phyloP scores from a whole-genome alignment of 2,113 vertebrate genomes.

The Sander vitreus region DNA sequence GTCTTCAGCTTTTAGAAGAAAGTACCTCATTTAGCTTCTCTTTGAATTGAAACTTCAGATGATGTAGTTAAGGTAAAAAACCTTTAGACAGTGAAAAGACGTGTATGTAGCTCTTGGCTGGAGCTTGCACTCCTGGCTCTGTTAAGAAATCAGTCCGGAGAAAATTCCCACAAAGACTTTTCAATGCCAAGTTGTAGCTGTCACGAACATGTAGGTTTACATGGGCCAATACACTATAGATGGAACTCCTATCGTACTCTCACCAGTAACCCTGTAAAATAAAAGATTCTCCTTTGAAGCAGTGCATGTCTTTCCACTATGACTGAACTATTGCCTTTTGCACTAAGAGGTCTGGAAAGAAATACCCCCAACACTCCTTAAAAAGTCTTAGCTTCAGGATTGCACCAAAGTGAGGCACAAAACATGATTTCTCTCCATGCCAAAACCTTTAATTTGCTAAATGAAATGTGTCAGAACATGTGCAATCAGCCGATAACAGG shows the following conservation, averaged over 20 bases:
- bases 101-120: constrained; percentile 45
- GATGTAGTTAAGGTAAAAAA: constrained; percentile 18
- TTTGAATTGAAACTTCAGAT: constrained; percentile 16
- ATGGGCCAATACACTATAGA: background rate
- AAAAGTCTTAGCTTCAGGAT: constrained; percentile 11
- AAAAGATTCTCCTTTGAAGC: background rate
- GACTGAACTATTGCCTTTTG: background rate
- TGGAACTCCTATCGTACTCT: constrained; percentile 1
- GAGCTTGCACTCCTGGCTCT: background rate
- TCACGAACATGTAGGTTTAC: constrained; percentile 34
- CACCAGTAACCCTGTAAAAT: background rate
- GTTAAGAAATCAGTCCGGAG: constrained; percentile 35
- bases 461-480: background rate
- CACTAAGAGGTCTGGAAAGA: background rate
- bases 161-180: constrained; percentile 32
- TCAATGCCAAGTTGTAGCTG: constrained; percentile 35
- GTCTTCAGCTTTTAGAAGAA: constrained; percentile 11
- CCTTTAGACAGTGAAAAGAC: constrained; percentile 21
- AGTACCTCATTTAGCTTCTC: background rate
- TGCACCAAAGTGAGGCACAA: constrained; percentile 2
- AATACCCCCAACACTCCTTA: background rate
- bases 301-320: background rate
- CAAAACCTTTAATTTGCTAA: background rate
- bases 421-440: background rate
- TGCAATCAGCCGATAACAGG: constrained; percentile 21